A percentile compares a stretch with the other conserved stretches of the same genome.
phyloP scores from a whole-genome alignment of 2,888 invertebrate species.

The Platynereis dumerilii region DNA sequence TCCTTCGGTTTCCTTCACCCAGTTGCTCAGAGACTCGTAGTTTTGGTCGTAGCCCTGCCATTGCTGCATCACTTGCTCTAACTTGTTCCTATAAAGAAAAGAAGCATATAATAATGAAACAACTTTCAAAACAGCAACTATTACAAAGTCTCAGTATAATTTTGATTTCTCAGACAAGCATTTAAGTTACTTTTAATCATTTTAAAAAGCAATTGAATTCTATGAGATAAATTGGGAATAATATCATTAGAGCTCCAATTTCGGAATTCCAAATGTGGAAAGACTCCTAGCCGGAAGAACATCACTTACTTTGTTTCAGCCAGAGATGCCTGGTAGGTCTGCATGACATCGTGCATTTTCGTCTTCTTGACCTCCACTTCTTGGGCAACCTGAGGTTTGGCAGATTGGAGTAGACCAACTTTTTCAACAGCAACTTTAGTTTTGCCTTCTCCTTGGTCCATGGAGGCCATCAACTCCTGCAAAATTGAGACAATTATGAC shows the following conservation, averaged over 20 bases:
- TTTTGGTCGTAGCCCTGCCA: conserved; percentile 83
- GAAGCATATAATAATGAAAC: conserved; percentile 4
- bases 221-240: no score
- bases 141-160: no score
- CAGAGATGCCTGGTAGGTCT: conserved; percentile 54
- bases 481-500: no score
- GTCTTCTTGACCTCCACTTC: conserved; percentile 48
- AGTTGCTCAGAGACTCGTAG: conserved; percentile 81
- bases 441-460: conserved; percentile 71
- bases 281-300: no score
- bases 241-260: no score
- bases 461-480: conserved; percentile 65
- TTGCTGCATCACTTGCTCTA: conserved; percentile 54
- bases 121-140: no score
- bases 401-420: conserved; percentile 68
- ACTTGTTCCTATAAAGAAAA: conserved; percentile 32
- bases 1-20: conserved; percentile 85
- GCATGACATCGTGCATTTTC: conserved; percentile 73
- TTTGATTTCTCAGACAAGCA: no score
- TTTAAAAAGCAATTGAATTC: no score
- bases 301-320: conserved; percentile 28
- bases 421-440: conserved; percentile 76
- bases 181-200: no score
- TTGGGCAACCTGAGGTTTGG: conserved; percentile 42
- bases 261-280: no score